A percentile compares a stretch with the other conserved stretches of the same genome.
Conservation (phyloP, 2,113 vertebrate genomes). For the Triplophysa siluroides region DNA sequence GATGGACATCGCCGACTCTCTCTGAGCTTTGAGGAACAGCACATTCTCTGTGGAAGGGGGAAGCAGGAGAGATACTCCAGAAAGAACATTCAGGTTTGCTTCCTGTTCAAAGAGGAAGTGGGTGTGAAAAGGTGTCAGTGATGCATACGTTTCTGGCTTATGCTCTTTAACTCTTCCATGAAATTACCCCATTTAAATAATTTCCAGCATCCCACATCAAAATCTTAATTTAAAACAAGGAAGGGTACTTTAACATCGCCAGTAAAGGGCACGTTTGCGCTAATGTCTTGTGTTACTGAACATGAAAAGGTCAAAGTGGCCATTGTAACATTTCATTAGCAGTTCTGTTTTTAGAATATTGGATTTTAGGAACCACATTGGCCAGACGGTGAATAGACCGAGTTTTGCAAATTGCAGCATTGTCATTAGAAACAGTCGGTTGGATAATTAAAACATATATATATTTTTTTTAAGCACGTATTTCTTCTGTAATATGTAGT, state of each 20-base stretch:
- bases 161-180: too few species aligned
- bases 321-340: constrained; percentile 54
- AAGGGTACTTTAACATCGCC: constrained; percentile 3
- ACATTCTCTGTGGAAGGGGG: not conserved
- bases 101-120: not conserved
- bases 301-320: constrained; percentile 45
- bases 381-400: not conserved
- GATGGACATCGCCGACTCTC: constrained; percentile 30
- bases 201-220: not conserved
- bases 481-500: not conserved
- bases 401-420: not conserved
- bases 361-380: constrained; percentile 21
- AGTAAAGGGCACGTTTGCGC: constrained; percentile 23
- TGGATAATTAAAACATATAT: not conserved
- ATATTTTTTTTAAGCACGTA: too few species aligned
- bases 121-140: not conserved
- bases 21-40: constrained; percentile 30
- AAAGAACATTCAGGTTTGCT: constrained; percentile 8
- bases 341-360: constrained; percentile 17
- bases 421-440: not conserved
- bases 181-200: not conserved
- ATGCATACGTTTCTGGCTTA: too few species aligned
- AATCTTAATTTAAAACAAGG: constrained; percentile 16
- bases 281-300: constrained; percentile 20
- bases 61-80: not conserved